These are phyloP conservation scores for Pseudomyrmex cubaensis DNA, from an alignment of 1,140 invertebrate genomes.

Conservation along the genomic window DNA sequence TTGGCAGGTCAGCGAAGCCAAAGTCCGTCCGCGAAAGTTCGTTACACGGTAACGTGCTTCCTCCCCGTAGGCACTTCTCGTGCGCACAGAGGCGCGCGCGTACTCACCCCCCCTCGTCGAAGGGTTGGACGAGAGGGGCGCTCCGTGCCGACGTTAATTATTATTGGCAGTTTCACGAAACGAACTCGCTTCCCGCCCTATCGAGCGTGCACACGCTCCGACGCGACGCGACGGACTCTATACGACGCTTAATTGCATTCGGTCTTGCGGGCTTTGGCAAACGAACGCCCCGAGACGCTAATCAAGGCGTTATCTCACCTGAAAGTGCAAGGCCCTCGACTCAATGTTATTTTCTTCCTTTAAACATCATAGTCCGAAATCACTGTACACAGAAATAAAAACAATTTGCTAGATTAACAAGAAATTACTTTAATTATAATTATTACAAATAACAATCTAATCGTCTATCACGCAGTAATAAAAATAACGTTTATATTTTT, in stretches of 20 bases:
- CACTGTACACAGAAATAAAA: too few species aligned
- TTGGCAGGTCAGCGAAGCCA: conserved; percentile 71
- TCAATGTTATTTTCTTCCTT: neutral
- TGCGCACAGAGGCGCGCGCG: conserved; percentile 52
- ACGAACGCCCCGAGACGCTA: conserved; percentile 36
- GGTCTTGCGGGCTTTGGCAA: conserved; percentile 42
- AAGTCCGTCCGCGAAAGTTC: conserved; percentile 75
- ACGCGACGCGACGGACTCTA: conserved; percentile 46
- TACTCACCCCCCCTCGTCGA: neutral
- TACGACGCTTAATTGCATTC: conserved; percentile 69
- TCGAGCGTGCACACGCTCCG: conserved; percentile 64
- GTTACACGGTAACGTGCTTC: conserved; percentile 62
- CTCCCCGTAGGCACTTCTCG: conserved; percentile 67
- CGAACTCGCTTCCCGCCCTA: conserved; percentile 65
- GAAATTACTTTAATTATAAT: too few species aligned
- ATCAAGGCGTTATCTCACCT: conserved; percentile 22
- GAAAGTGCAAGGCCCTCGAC: neutral
- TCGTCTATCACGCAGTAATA: too few species aligned
- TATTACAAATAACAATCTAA: too few species aligned
- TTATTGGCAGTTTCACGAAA: conserved; percentile 74
- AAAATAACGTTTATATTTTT: too few species aligned
- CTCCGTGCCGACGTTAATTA: conserved; percentile 71
- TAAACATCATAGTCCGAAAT: neutral
- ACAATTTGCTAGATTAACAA: too few species aligned
- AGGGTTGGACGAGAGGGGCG: conserved; percentile 29